A percentile compares a stretch with the other conserved stretches of the same genome.
Conservation (phyloP, 2,888 invertebrate genomes). For the Dolichopus griseipennis region DNA sequence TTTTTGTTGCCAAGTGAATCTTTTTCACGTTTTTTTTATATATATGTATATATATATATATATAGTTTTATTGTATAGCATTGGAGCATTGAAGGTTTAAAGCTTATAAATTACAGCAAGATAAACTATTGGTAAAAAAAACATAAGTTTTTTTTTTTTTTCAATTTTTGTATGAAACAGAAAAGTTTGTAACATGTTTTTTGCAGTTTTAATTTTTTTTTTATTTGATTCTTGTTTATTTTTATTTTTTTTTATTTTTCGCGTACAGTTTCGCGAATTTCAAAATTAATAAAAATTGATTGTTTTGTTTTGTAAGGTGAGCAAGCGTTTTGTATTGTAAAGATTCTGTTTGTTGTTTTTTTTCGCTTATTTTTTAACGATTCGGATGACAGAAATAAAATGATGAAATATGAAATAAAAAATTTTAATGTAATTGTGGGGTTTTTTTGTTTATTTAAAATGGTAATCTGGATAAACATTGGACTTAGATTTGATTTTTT, state of each 20-base stretch:
- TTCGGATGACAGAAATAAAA: not conserved
- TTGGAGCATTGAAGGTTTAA: not conserved
- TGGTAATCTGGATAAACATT: no score
- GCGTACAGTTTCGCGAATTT: constrained; percentile 6
- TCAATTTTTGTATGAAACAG: not conserved
- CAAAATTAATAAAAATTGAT: not conserved
- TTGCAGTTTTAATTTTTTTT: not conserved
- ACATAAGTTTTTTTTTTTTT: not conserved
- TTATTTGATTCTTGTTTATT: not conserved
- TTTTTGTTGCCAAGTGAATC: not conserved
- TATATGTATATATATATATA: no score
- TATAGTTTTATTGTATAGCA: not conserved
- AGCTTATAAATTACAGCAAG: not conserved
- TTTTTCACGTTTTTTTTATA: not conserved
- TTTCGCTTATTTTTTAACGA: no score
- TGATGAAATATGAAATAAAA: not conserved
- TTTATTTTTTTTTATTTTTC: not conserved
- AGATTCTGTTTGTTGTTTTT: not conserved
- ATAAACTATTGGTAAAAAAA: no score
- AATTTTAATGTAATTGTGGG: not conserved
- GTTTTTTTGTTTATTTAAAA: not conserved
- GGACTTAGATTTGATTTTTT: no score
- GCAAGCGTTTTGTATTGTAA: not conserved
- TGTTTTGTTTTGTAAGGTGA: not conserved
- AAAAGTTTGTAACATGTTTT: not conserved